A percentile compares a stretch with the other conserved stretches of the same genome.
These are phyloP conservation scores for Phoebastria nigripes DNA, from an alignment of 2,797 vertebrate species.

Conservation along the genomic window DNA sequence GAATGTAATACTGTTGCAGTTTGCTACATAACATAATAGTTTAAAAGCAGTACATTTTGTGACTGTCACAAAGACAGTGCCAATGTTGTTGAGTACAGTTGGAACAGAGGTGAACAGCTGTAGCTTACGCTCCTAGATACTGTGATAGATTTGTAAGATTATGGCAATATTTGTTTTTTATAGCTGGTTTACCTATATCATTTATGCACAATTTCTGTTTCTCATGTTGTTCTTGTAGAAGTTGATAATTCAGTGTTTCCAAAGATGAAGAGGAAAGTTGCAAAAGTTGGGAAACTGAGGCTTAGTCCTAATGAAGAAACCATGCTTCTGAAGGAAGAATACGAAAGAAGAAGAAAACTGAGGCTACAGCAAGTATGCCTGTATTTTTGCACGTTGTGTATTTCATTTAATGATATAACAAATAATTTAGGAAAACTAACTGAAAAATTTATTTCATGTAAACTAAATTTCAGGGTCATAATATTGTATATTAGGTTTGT, in stretches of 20 bases:
- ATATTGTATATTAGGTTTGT: neutral
- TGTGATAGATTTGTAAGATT: neutral
- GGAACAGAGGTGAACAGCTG: fast-evolving
- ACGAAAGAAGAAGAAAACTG: constrained; percentile 87
- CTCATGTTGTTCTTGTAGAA: neutral
- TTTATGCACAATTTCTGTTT: neutral
- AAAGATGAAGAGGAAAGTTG: constrained; percentile 83
- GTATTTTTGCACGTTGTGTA: neutral
- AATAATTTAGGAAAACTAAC: neutral
- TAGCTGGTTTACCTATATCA: neutral
- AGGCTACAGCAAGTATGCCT: constrained; percentile 87
- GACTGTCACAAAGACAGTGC: neutral
- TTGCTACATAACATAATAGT: fast-evolving
- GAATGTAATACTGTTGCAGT: neutral
- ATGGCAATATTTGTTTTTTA: neutral
- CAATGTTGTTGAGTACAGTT: fast-evolving
- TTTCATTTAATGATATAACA: neutral
- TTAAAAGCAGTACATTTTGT: neutral
- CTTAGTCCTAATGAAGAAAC: constrained; percentile 93
- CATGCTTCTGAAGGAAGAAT: constrained; percentile 85
- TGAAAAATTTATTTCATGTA: neutral
- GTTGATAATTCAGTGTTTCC: neutral
- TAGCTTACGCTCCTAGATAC: neutral
- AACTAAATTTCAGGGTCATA: neutral
- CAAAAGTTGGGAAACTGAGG: constrained; percentile 70